Evolutionary conservation across 2,888 invertebrate genomes (phyloP).

Genomic region (Taenaris catops): DNA sequence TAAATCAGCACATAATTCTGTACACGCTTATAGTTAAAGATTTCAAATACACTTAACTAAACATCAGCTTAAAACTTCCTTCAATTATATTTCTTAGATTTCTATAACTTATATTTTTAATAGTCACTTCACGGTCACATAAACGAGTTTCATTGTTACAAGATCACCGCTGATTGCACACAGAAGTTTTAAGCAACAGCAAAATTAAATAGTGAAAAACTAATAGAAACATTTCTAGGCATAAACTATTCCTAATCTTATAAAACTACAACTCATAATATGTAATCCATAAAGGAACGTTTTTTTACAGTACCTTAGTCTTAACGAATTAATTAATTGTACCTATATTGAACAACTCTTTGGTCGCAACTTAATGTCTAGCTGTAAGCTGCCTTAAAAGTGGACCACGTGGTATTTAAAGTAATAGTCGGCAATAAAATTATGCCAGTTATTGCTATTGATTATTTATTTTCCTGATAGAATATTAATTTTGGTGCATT

Average conservation of each 20-base stretch:
- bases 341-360: slow-evolving; percentile 34
- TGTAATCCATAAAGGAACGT: slow-evolving; percentile 35
- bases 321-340: slow-evolving; percentile 31
- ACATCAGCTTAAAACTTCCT: slow-evolving; percentile 3
- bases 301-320: slow-evolving; percentile 32
- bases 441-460: slow-evolving; percentile 10
- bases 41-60: slow-evolving; percentile 5
- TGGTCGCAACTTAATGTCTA: slow-evolving; percentile 43
- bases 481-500: too few relatives aligned
- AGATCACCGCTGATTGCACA: slow-evolving; percentile 7
- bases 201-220: slow-evolving; percentile 10
- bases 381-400: slow-evolving; percentile 14
- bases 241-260: slow-evolving; percentile 20
- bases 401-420: slow-evolving; percentile 12
- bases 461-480: slow-evolving; percentile 3
- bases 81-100: slow-evolving; percentile 2
- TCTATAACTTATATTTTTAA: slow-evolving; percentile 4
- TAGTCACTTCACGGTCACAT: background rate
- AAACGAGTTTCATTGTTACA: slow-evolving; percentile 7
- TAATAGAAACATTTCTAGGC: slow-evolving; percentile 12
- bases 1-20: too few relatives aligned
- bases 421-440: background rate
- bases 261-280: slow-evolving; percentile 25
- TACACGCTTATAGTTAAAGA: slow-evolving; percentile 3
- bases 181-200: slow-evolving; percentile 10